Base-by-base conservation (phyloP, 1,140 invertebrate species). In the Euglossa dilemma region DNA sequence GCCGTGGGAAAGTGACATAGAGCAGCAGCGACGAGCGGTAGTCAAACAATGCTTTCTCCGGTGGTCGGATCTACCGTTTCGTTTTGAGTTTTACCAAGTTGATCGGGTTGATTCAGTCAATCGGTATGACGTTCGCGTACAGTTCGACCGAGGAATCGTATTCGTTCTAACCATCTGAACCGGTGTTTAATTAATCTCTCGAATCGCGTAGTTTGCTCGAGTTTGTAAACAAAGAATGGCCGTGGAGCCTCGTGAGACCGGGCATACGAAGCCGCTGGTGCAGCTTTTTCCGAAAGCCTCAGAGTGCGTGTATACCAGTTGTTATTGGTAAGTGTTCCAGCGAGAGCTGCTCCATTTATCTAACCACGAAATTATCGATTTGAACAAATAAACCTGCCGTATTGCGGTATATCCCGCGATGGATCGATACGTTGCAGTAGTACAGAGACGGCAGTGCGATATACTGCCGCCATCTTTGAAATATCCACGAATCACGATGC, bases 301-400 rank as follows among this genome's bases (percentile, higher is more conserved):
- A 6, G 94, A 95, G 77, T 95, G 95, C 88, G 86, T 94, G 76
- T 95, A 95, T 81, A 95, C 95, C 36, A 94, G 94, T 86, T 95
- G 94, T 84, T 95, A 95, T 82, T 95, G 95, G 95, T 95, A 91
- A 95, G 92, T 88, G n/a, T 45, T 20, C 18, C 47, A 50, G 12
- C 73, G 12, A 50, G 18, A 45, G 69, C 28, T 23, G 36, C 45
- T 57, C 9, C 36, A 23, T 43, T 25, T 72, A 23, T 69, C 52
- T 43, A 50, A 23, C 2, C 1, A 28, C 23, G 20, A 28, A 45
- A 61, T 50, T 59, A 85, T 89, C 71, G 79, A 87, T 81, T 83
- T 72, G 36, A 69, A 56, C 52, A 56, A 88, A 89, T 76, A 88
- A 90, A 81, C 77, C 67, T 86, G 85, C 43, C 89, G 76, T 90